Evolutionary conservation across 2,113 vertebrate species (phyloP).

Genomic region (Clupea harengus): DNA sequence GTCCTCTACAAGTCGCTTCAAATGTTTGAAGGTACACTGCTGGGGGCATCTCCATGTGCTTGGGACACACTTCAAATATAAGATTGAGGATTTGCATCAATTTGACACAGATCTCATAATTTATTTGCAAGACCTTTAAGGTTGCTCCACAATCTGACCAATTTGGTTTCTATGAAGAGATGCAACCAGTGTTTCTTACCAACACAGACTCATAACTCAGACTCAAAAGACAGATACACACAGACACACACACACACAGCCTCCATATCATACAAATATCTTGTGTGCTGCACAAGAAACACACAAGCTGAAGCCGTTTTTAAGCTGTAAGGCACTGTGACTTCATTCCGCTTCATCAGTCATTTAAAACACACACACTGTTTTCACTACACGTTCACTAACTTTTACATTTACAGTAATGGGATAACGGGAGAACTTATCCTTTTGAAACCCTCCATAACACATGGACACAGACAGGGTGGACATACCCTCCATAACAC

Average conservation of each 20-base stretch:
- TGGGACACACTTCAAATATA: neutral
- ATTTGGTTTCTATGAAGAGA: conserved; percentile 51
- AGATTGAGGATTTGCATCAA: neutral
- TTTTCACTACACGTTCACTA: neutral
- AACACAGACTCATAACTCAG: neutral
- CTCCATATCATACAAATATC: neutral
- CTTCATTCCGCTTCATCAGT: neutral
- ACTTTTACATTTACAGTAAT: neutral
- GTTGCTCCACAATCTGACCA: neutral
- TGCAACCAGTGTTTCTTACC: conserved; percentile 17
- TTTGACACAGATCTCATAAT: neutral
- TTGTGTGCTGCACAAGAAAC: neutral
- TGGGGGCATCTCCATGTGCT: neutral
- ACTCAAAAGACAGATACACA: neutral
- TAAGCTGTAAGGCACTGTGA: neutral
- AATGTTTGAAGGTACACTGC: neutral
- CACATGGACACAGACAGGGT: neutral
- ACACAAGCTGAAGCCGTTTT: neutral
- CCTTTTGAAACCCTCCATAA: neutral
- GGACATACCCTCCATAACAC: too few relatives aligned
- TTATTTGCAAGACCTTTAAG: neutral
- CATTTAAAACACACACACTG: neutral
- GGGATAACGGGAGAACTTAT: neutral
- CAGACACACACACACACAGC: neutral
- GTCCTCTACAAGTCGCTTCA: neutral